Percentiles rank a stretch among this genome's conserved stretches.
Conservation (phyloP, 2,888 invertebrate genomes). For the Rhingia rostrata region DNA sequence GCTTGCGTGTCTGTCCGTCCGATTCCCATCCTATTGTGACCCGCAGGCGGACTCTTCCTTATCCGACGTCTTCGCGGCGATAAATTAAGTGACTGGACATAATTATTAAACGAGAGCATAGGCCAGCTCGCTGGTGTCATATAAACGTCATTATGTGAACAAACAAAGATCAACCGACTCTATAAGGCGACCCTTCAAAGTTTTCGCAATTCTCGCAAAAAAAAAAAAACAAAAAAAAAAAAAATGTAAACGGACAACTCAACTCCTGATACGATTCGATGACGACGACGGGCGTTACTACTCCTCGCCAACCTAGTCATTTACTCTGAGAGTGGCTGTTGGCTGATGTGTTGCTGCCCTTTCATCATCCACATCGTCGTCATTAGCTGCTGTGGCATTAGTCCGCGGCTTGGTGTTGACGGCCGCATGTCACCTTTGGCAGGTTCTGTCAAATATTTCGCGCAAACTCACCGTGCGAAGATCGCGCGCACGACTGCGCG, state of each 20-base stretch:
- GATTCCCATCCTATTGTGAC: constrained; percentile 47
- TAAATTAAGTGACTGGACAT: constrained; percentile 82
- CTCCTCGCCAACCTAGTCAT: constrained; percentile 64
- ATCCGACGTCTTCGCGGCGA: constrained; percentile 74
- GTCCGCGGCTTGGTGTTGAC: constrained; percentile 59
- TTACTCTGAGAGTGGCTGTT: constrained; percentile 55
- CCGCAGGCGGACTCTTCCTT: constrained; percentile 54
- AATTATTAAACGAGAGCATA: constrained; percentile 78
- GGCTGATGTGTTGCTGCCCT: constrained; percentile 62
- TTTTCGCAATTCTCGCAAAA: constrained; percentile 14
- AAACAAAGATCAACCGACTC: constrained; percentile 65
- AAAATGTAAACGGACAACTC: constrained; percentile 15
- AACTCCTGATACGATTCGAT: constrained; percentile 13
- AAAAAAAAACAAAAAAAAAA: constrained; percentile 15
- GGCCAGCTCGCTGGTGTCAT: constrained; percentile 58
- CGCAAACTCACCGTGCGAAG: constrained; percentile 16
- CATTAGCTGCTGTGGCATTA: constrained; percentile 64
- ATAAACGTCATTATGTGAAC: constrained; percentile 70
- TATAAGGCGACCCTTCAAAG: constrained; percentile 12
- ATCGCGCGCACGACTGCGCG: constrained; percentile 15
- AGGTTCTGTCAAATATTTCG: constrained; percentile 31
- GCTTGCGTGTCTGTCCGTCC: constrained; percentile 43
- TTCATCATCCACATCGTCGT: constrained; percentile 73
- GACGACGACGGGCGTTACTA: not conserved
- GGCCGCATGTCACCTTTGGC: constrained; percentile 68